A percentile compares a stretch with the other conserved stretches of the same genome.
Conservation (phyloP, 2,113 vertebrate species). For the Coptodon rendalli region DNA sequence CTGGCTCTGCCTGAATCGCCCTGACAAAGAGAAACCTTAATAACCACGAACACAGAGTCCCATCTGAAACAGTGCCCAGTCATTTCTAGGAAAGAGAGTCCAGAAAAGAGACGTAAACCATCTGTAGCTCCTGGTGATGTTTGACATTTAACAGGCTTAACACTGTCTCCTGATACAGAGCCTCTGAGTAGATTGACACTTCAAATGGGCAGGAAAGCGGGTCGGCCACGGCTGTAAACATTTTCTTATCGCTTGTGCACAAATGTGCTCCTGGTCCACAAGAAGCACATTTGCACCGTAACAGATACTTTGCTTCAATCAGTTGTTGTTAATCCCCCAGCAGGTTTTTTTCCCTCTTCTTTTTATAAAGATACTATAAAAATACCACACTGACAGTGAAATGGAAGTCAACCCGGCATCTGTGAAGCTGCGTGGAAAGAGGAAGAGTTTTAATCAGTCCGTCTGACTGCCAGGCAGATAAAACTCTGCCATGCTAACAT, state of each 20-base stretch:
- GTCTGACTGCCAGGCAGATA: conserved; percentile 7
- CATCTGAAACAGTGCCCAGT: not conserved
- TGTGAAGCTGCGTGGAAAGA: not conserved
- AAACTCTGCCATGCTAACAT: not conserved
- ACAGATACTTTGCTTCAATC: conserved; percentile 23
- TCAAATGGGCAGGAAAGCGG: conserved; percentile 33
- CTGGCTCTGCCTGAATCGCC: not conserved
- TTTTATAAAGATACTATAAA: not conserved
- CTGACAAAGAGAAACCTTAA: not conserved
- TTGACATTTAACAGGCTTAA: conserved; percentile 48
- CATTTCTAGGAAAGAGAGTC: not conserved
- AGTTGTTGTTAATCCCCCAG: conserved; percentile 10
- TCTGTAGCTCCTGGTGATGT: conserved; percentile 6
- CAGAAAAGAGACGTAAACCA: not conserved
- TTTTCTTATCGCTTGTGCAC: conserved; percentile 44
- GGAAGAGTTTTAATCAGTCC: conserved; percentile 10
- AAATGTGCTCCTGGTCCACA: conserved; percentile 25
- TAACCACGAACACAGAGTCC: not conserved
- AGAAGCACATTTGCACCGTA: not conserved
- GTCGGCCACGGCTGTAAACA: conserved; percentile 21
- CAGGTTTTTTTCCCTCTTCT: fast-evolving
- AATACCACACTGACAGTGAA: conserved; percentile 28
- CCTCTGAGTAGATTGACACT: conserved; percentile 35
- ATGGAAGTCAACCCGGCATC: not conserved
- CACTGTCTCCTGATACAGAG: conserved; percentile 2